Conservation (phyloP, 1,140 invertebrate species). For the Linepithema humile region DNA sequence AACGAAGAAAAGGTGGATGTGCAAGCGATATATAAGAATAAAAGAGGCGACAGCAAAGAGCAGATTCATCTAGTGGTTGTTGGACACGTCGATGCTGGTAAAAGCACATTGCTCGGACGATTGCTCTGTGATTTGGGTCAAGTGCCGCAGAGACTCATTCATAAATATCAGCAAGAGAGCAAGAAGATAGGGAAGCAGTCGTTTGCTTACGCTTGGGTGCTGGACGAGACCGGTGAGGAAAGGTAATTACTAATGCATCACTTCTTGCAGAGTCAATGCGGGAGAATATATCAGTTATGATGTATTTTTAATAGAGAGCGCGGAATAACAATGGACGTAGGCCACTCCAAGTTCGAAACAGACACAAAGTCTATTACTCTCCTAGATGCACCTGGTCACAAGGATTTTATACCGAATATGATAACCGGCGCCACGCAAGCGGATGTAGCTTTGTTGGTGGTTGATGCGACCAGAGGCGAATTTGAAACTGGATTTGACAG, state of each 20-base stretch:
- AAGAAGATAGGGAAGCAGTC: constrained; percentile 99
- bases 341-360: constrained; percentile 97
- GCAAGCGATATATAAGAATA: constrained; percentile 88
- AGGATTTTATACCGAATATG: constrained; percentile 99
- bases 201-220: constrained; percentile 99
- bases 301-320: constrained; percentile 85
- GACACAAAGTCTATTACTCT: constrained; percentile 93
- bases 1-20: constrained; percentile 86
- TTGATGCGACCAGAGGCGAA: constrained; percentile 97
- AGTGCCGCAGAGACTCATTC: constrained; percentile 95
- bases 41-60: constrained; percentile 91
- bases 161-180: constrained; percentile 99
- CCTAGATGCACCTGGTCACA: constrained; percentile 98
- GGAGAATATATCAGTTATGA: background rate
- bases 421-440: constrained; percentile 98
- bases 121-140: constrained; percentile 95
- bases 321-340: constrained; percentile 99
- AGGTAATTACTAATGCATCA: constrained; percentile 85
- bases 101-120: constrained; percentile 99
- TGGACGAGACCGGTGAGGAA: constrained; percentile 99
- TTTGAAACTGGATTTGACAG: constrained; percentile 99
- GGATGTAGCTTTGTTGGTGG: constrained; percentile 97
- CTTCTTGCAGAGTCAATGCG: background rate
- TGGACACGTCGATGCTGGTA: constrained; percentile 99
- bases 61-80: constrained; percentile 97